Evolutionary conservation across 2,113 vertebrate species (phyloP), one percentile per base, ranked within the genome.

Genomic region (Hemiprocne comata): DNA sequence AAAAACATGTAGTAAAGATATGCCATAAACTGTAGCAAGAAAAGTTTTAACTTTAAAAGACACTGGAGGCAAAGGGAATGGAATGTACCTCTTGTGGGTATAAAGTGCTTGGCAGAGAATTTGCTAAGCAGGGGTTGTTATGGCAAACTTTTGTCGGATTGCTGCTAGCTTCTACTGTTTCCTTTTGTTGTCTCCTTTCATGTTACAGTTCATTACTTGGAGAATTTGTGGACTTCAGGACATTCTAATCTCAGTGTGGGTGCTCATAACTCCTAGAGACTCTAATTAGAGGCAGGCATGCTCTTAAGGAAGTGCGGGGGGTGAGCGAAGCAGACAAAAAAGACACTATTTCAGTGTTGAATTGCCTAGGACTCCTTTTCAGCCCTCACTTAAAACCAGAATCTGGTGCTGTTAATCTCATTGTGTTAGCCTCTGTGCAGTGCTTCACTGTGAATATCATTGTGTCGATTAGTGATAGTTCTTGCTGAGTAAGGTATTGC

Each of bases 1-100:
- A 89, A 85, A 79, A 67, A 79, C 86, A 94, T 76, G 17, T 65
- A 69, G 85, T 94, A 95, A 97, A 96, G 96, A 90, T 78, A 93
- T 89, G 70, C 77, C 42, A 36, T 94, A 96, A 97, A 95, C 58
- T 93, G 84, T 40, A 89, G 58, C 55, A 74, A 90, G 73, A 79
- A 90, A 87, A 94, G 77, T 17, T 97, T 87, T 93, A 78, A 31
- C 85, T 92, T 76, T 36, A 85, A 70, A 85, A 94, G 78, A 71
- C 85, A 92, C 58, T 72, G 54, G 58, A 72, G 90, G 61, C 58
- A 25, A 48, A 87, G 58, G 48, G 51, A 79, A 65, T 92, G 75
- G 76, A 94, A 77, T 79, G 69, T 13, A 44, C 77, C 70, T 85
- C 82, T 89, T 42, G 50, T 57, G 74, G 85, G 18, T 53, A 90